These are phyloP conservation scores for Campylomormyrus numenius DNA, from an alignment of 2,113 vertebrate species.

Conservation along the genomic window DNA sequence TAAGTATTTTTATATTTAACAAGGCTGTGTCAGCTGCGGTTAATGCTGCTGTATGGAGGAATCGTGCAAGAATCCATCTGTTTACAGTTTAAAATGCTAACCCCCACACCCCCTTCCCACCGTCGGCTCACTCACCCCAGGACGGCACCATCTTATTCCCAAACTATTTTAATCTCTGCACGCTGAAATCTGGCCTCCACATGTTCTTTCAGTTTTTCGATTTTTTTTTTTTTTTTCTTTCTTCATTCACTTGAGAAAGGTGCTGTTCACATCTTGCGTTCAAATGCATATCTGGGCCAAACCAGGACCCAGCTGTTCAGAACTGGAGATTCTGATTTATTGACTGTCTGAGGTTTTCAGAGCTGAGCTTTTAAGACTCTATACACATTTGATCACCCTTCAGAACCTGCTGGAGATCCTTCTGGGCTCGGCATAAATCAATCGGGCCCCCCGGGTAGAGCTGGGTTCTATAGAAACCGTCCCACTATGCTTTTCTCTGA, in stretches of 20 bases:
- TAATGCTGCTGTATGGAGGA: not conserved
- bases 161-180: not conserved
- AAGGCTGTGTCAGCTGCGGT: not conserved
- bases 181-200: not conserved
- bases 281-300: not conserved
- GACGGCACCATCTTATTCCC: not conserved
- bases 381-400: conserved; percentile 41
- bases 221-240: not conserved
- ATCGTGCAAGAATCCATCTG: not conserved
- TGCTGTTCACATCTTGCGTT: not conserved
- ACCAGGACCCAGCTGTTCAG: not conserved
- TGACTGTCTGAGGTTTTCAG: not conserved
- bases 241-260: not conserved
- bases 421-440: conserved; percentile 21
- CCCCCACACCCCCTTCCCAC: not conserved
- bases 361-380: conserved; percentile 31
- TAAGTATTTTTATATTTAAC: not conserved
- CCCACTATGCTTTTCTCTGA: not conserved
- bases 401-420: conserved; percentile 21
- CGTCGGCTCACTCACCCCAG: not conserved
- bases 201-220: not conserved
- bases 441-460: not conserved
- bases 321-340: not conserved
- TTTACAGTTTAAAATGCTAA: not conserved
- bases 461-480: not conserved